Conservation (phyloP, 1,140 invertebrate species). For the Drosophila sp. region DNA sequence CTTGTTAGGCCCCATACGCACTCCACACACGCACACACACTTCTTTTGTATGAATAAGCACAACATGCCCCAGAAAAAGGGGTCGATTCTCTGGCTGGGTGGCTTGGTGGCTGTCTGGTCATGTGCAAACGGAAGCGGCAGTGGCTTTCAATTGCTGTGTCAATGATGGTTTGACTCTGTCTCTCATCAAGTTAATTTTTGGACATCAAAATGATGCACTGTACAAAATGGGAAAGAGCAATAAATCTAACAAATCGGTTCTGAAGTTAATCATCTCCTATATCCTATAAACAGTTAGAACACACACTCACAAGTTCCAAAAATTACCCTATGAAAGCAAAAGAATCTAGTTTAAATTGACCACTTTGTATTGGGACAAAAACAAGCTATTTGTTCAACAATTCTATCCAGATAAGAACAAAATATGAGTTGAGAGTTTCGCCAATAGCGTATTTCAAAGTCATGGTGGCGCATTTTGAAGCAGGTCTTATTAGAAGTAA, state of each 20-base stretch:
- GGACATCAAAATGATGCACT: background rate
- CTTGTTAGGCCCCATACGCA: constrained; percentile 22
- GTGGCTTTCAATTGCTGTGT: constrained; percentile 50
- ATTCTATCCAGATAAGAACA: no score
- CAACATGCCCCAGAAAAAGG: constrained; percentile 8
- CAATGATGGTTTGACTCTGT: constrained; percentile 50
- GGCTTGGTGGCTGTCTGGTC: constrained; percentile 9
- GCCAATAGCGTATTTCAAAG: background rate
- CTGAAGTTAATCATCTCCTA: background rate
- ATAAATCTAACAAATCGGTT: background rate
- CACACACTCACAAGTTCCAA: no score
- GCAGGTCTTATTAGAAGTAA: background rate
- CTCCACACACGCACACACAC: constrained; percentile 15
- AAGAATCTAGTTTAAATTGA: no score
- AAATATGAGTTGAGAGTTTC: no score
- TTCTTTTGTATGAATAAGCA: constrained; percentile 13
- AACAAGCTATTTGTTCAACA: no score
- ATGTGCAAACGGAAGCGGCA: constrained; percentile 52
- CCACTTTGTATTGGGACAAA: no score
- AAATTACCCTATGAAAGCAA: no score
- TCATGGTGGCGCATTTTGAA: background rate
- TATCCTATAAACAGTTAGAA: no score
- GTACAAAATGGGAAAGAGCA: background rate
- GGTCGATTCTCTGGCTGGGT: constrained; percentile 9
- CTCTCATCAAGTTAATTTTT: constrained; percentile 47